Evolutionary conservation across 2,888 invertebrate species (phyloP).

Genomic region (Euzetes globulus): DNA sequence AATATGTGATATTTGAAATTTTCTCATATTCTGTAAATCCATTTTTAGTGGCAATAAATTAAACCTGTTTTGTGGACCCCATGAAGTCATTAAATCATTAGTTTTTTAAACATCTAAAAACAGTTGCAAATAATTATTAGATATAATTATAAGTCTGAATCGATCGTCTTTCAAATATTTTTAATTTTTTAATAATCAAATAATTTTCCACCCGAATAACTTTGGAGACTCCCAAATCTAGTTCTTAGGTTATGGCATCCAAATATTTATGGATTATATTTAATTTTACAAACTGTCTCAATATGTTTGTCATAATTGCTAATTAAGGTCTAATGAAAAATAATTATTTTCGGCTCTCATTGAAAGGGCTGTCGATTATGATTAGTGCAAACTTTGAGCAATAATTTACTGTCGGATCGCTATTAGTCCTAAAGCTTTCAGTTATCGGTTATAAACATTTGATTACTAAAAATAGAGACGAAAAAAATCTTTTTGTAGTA

Average conservation of each 20-base stretch:
- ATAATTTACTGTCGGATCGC: not conserved
- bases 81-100: not conserved
- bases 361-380: not conserved
- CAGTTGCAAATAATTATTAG: constrained; percentile 12
- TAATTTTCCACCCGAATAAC: not conserved
- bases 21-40: constrained; percentile 18
- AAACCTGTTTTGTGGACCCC: not conserved
- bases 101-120: constrained; percentile 4
- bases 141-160: constrained; percentile 5
- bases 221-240: not conserved
- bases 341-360: not conserved
- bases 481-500: not conserved
- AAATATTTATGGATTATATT: not conserved
- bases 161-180: not conserved
- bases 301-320: not conserved
- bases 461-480: not conserved
- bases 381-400: not conserved
- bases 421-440: not conserved
- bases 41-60: constrained; percentile 19
- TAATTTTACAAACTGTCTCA: not conserved
- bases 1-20: not conserved
- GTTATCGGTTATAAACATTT: not conserved
- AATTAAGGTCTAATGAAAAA: not conserved
- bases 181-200: not conserved
- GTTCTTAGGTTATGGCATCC: not conserved